These are phyloP conservation scores for Riparia riparia DNA, from an alignment of 2,113 vertebrate genomes.

Conservation along the genomic window DNA sequence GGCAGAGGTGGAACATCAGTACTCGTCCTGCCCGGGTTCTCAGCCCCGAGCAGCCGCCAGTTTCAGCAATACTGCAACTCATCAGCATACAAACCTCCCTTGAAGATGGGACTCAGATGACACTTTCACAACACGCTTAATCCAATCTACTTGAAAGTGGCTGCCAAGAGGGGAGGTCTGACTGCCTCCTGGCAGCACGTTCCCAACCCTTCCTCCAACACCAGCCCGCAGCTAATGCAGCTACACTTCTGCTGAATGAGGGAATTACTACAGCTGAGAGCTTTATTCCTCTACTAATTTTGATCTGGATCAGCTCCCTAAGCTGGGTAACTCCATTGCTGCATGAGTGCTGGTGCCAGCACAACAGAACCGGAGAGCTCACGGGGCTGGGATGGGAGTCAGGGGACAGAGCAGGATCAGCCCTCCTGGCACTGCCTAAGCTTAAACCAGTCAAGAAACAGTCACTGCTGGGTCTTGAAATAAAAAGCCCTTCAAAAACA, in stretches of 20 bases:
- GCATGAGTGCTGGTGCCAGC: not conserved
- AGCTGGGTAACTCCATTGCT: not conserved
- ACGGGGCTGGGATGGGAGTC: fast-evolving
- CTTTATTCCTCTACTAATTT: not conserved
- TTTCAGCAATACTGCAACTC: not conserved
- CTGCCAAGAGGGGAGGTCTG: not conserved
- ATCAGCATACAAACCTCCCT: not conserved
- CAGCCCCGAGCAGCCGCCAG: not conserved
- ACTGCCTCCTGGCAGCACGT: not conserved
- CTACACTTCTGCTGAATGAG: not conserved
- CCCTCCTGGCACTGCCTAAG: not conserved
- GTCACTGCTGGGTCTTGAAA: not conserved
- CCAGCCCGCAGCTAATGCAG: not conserved
- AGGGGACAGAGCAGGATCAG: not conserved
- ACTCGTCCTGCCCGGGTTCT: fast-evolving
- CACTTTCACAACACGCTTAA: not conserved
- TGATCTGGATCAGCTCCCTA: not conserved
- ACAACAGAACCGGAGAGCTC: fast-evolving
- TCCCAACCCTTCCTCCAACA: not conserved
- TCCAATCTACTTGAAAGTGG: not conserved
- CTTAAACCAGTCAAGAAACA: not conserved
- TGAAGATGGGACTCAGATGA: not conserved
- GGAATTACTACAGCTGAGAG: not conserved
- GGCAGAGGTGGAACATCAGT: not conserved
- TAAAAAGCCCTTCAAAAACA: not conserved